phyloP scores from a whole-genome alignment of 2,888 invertebrate genomes.

The Ellobium chinense region DNA sequence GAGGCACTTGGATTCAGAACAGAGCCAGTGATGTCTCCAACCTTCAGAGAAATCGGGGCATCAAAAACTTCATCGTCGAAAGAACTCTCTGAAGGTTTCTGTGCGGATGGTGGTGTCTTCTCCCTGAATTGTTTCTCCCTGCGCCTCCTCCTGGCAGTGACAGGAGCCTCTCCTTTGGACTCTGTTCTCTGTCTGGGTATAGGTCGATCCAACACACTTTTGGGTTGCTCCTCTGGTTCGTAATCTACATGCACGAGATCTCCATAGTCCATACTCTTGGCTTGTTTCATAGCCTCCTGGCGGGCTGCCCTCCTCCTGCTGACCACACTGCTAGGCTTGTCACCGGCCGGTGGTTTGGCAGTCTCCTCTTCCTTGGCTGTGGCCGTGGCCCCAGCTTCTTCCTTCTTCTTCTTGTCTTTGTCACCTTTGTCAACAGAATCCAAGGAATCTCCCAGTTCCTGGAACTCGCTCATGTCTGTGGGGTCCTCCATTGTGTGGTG shows the following conservation, averaged over 20 bases:
- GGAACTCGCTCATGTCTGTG: constrained; percentile 18
- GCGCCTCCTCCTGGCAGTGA: constrained; percentile 45
- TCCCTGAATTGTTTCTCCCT: constrained; percentile 46
- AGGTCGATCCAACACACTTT: constrained; percentile 42
- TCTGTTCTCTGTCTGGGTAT: constrained; percentile 43
- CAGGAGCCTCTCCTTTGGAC: constrained; percentile 48
- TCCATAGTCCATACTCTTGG: constrained; percentile 38
- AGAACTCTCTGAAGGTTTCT: constrained; percentile 36
- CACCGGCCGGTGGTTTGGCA: neutral
- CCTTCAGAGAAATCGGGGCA: constrained; percentile 31
- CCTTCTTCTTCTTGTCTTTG: neutral
- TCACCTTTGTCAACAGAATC: neutral
- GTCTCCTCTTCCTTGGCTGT: neutral
- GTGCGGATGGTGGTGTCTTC: constrained; percentile 44
- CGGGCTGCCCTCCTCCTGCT: constrained; percentile 7
- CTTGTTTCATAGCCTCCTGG: constrained; percentile 36
- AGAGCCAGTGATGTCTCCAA: constrained; percentile 24
- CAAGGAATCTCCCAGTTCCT: neutral
- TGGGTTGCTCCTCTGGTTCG: constrained; percentile 44
- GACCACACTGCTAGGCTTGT: constrained; percentile 4
- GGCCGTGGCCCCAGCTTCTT: neutral
- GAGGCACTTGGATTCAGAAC: constrained; percentile 34
- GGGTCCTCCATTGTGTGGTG: constrained; percentile 44
- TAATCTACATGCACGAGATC: constrained; percentile 18
- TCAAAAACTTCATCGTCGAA: constrained; percentile 49